These are phyloP conservation scores for Epinotia bilunana DNA, from an alignment of 2,888 invertebrate species.

Conservation along the genomic window DNA sequence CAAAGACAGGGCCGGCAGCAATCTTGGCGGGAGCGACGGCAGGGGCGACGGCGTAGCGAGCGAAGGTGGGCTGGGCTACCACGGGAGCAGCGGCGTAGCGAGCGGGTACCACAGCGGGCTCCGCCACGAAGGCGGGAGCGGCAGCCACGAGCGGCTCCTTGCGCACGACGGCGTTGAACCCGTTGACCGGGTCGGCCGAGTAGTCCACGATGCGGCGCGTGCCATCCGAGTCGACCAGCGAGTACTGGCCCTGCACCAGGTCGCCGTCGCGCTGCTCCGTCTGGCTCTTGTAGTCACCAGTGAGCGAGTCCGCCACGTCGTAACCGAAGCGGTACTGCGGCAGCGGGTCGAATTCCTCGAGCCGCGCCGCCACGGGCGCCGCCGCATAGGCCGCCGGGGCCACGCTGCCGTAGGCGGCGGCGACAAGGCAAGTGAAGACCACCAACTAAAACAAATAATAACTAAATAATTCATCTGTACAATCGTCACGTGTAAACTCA, in stretches of 20 bases:
- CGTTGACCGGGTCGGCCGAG: conserved; percentile 66
- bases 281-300: conserved; percentile 79
- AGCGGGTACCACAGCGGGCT: conserved; percentile 47
- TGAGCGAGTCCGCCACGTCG: conserved; percentile 74
- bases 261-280: conserved; percentile 83
- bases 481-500: not conserved
- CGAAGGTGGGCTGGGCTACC: conserved; percentile 77
- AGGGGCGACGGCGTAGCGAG: conserved; percentile 59
- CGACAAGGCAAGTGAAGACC: conserved; percentile 73
- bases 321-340: conserved; percentile 84
- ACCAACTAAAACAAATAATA: conserved; percentile 68
- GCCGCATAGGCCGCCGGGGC: conserved; percentile 64
- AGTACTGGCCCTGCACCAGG: conserved; percentile 78
- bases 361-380: conserved; percentile 64
- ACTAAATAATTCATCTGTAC: not conserved
- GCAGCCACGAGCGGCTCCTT: conserved; percentile 50
- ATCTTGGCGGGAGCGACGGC: conserved; percentile 53
- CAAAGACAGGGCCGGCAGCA: conserved; percentile 47
- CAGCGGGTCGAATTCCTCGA: conserved; percentile 80
- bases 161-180: conserved; percentile 57
- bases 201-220: conserved; percentile 76
- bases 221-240: conserved; percentile 74
- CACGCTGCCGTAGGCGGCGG: conserved; percentile 67
- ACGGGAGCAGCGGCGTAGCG: conserved; percentile 58
- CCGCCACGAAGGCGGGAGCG: conserved; percentile 50